Percentiles rank a stretch among this genome's conserved stretches.
phyloP scores from a whole-genome alignment of 2,888 invertebrate genomes.

The Pyrocoelia pectoralis region DNA sequence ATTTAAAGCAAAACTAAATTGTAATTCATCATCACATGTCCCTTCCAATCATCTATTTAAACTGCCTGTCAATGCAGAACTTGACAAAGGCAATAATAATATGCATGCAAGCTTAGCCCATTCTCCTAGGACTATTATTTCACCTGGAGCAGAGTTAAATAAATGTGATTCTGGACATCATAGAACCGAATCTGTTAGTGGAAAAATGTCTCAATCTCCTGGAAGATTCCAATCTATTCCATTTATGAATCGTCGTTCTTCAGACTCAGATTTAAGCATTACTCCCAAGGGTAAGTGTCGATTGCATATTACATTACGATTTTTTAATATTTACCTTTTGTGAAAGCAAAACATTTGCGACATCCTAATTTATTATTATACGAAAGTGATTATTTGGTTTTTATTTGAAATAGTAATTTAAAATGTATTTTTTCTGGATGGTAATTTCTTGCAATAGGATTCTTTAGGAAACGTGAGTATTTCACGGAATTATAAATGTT shows the following conservation, averaged over 20 bases:
- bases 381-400: conserved; percentile 17
- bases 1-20: not conserved
- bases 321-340: conserved; percentile 15
- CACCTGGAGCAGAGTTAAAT: conserved; percentile 48
- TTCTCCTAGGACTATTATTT: conserved; percentile 54
- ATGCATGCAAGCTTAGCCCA: conserved; percentile 58
- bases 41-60: conserved; percentile 48
- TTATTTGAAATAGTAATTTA: conserved; percentile 31
- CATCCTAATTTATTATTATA: not conserved
- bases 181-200: conserved; percentile 66
- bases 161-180: conserved; percentile 58
- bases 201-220: conserved; percentile 66
- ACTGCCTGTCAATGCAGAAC: conserved; percentile 53
- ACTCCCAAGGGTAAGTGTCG: conserved; percentile 84
- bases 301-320: not conserved
- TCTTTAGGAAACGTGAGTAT: conserved; percentile 68
- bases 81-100: conserved; percentile 53
- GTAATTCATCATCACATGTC: conserved; percentile 32
- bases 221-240: conserved; percentile 59
- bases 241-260: conserved; percentile 80
- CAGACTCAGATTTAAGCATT: conserved; percentile 92
- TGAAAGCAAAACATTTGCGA: conserved; percentile 9
- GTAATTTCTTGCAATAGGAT: conserved; percentile 60
- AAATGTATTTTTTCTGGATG: conserved; percentile 42
- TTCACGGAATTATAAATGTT: conserved; percentile 39